These are phyloP conservation scores for Trissolcus japonicus DNA, from an alignment of 2,888 invertebrate genomes.

Conservation along the genomic window DNA sequence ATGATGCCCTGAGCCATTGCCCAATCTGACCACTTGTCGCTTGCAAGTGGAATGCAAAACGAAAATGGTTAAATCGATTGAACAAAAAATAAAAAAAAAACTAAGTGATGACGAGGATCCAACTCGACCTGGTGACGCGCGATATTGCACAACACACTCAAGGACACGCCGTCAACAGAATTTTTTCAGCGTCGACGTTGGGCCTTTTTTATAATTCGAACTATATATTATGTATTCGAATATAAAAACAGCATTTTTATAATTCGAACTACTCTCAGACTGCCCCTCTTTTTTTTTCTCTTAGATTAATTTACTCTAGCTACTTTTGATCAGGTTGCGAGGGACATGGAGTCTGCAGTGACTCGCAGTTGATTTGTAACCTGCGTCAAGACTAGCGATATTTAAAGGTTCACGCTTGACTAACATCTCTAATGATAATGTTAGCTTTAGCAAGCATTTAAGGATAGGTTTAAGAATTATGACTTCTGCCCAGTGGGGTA, in stretches of 20 bases:
- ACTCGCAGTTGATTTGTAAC: constrained; percentile 66
- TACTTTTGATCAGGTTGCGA: constrained; percentile 76
- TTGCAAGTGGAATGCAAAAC: constrained; percentile 38
- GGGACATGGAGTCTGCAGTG: constrained; percentile 45
- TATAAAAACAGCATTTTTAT: constrained; percentile 48
- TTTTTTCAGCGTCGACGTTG: constrained; percentile 42
- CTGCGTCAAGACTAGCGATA: constrained; percentile 75
- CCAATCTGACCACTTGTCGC: constrained; percentile 17
- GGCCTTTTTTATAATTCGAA: constrained; percentile 47
- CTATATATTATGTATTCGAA: too few species aligned
- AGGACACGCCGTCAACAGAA: constrained; percentile 36
- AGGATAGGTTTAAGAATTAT: constrained; percentile 53
- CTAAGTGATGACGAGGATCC: constrained; percentile 34
- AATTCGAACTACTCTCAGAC: constrained; percentile 48
- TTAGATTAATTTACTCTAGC: constrained; percentile 68
- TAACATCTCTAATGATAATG: constrained; percentile 71
- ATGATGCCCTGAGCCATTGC: constrained; percentile 80
- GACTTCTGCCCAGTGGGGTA: constrained; percentile 49
- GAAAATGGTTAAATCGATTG: constrained; percentile 25
- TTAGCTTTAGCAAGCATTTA: constrained; percentile 58
- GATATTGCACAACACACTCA: constrained; percentile 50
- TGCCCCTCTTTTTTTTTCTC: constrained; percentile 47
- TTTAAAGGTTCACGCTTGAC: constrained; percentile 76
- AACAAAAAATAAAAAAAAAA: constrained; percentile 22
- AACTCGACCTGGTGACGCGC: constrained; percentile 52